These are phyloP conservation scores for Eira barbara DNA, from an alignment of 2,113 vertebrate species.

Conservation along the genomic window DNA sequence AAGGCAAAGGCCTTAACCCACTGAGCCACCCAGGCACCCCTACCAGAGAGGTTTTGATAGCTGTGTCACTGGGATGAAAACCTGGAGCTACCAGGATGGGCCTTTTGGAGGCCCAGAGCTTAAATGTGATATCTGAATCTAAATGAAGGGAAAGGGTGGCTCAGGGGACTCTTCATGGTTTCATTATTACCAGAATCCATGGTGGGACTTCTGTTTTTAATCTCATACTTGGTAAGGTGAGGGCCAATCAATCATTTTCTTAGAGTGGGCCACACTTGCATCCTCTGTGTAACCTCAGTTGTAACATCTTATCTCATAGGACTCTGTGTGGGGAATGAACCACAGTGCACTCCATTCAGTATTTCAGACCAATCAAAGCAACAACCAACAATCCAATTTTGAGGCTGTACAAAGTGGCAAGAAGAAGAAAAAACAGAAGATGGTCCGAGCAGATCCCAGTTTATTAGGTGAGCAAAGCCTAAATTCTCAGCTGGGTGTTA, in stretches of 20 bases:
- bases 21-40: no score
- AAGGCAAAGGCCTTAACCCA: no score
- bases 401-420: slow-evolving; percentile 97
- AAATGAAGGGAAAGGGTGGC: not conserved
- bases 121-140: not conserved
- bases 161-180: not conserved
- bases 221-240: not conserved
- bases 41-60: not conserved
- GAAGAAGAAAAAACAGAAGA: slow-evolving; percentile 99
- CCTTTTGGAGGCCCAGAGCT: not conserved
- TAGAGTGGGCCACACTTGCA: rapidly evolving
- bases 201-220: not conserved
- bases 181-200: not conserved
- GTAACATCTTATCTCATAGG: slow-evolving; percentile 80
- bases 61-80: not conserved
- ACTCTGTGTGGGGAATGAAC: slow-evolving; percentile 93
- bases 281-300: not conserved
- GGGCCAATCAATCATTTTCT: not conserved
- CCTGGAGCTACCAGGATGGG: not conserved
- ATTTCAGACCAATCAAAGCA: slow-evolving; percentile 93
- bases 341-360: slow-evolving; percentile 90
- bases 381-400: slow-evolving; percentile 93
- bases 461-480: slow-evolving; percentile 90
- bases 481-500: rapidly evolving
- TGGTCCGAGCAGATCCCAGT: slow-evolving; percentile 99